Conservation (phyloP, 2,797 vertebrate species). For the Sebastes cheni region DNA sequence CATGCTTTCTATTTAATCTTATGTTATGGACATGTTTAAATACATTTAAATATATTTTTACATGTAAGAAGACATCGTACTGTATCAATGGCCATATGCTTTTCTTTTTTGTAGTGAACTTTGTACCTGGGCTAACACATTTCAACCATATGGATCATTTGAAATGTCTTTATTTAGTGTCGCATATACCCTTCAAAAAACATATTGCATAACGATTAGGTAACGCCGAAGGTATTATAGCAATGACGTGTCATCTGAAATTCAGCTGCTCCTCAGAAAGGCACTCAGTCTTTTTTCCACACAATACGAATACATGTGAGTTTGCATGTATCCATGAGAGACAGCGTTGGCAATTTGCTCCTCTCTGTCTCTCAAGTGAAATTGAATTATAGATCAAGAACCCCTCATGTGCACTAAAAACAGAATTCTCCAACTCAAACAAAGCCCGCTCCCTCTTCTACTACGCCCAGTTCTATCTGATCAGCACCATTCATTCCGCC, state of each 20-base stretch:
- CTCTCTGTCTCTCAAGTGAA: slow-evolving; percentile 53
- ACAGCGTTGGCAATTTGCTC: slow-evolving; percentile 53
- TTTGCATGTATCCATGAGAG: slow-evolving; percentile 37
- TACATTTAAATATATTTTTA: neutral
- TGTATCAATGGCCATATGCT: neutral
- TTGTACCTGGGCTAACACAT: neutral
- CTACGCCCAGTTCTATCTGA: slow-evolving; percentile 55
- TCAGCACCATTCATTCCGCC: slow-evolving; percentile 72
- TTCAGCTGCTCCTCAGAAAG: slow-evolving; percentile 2
- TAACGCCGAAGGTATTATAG: slow-evolving; percentile 17
- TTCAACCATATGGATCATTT: neutral
- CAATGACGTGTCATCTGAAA: slow-evolving; percentile 14
- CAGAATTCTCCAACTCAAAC: slow-evolving; percentile 55
- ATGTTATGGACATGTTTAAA: neutral
- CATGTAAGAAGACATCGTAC: neutral
- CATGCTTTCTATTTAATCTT: slow-evolving; percentile 7
- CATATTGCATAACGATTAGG: slow-evolving; percentile 37
- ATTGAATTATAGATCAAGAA: slow-evolving; percentile 71
- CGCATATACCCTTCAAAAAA: neutral
- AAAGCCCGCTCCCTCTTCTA: slow-evolving; percentile 49
- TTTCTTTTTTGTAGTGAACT: neutral
- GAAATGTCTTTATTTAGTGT: slow-evolving; percentile 1
- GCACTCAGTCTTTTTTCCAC: slow-evolving; percentile 12
- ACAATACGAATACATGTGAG: slow-evolving; percentile 16
- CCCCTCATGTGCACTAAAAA: slow-evolving; percentile 44